These are phyloP conservation scores for Artemia franciscana DNA, from an alignment of 1,140 invertebrate genomes.

Conservation along the genomic window DNA sequence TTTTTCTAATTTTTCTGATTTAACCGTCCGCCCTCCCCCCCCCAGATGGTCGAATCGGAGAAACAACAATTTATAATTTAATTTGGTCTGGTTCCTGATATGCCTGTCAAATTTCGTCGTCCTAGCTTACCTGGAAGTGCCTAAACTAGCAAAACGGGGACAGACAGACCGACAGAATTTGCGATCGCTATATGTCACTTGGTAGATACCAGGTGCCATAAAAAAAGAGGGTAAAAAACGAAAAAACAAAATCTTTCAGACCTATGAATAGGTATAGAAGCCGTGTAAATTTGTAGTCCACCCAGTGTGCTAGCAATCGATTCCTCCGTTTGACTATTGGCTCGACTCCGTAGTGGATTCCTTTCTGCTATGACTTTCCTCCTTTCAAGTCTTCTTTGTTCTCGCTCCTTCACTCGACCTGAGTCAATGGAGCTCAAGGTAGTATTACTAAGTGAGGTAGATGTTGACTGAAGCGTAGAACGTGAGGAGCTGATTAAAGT, in stretches of 20 bases:
- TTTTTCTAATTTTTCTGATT: no score
- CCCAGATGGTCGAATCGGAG: no score
- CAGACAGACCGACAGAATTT: no score
- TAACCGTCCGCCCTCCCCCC: no score
- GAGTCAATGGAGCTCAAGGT: slow-evolving; percentile 3
- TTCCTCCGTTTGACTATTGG: slow-evolving; percentile 8
- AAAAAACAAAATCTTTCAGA: neutral
- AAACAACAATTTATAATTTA: no score
- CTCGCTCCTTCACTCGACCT: slow-evolving; percentile 5
- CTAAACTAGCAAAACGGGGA: no score
- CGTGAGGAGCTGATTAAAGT: slow-evolving; percentile 7
- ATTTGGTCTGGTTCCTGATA: no score
- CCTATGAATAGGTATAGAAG: neutral
- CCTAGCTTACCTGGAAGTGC: no score
- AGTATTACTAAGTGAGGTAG: slow-evolving; percentile 4
- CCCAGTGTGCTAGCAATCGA: neutral
- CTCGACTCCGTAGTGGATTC: slow-evolving; percentile 1
- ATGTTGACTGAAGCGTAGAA: slow-evolving; percentile 5
- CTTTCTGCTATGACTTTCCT: slow-evolving; percentile 12
- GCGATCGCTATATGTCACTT: no score
- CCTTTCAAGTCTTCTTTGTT: slow-evolving; percentile 13
- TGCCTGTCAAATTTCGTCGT: no score
- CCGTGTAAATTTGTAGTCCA: neutral
- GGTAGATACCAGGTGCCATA: no score
- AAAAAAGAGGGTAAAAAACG: neutral